Percentiles rank a stretch among this genome's conserved stretches.
Evolutionary conservation across 2,113 vertebrate species (phyloP).

Genomic region (Burhinus bistriatus): DNA sequence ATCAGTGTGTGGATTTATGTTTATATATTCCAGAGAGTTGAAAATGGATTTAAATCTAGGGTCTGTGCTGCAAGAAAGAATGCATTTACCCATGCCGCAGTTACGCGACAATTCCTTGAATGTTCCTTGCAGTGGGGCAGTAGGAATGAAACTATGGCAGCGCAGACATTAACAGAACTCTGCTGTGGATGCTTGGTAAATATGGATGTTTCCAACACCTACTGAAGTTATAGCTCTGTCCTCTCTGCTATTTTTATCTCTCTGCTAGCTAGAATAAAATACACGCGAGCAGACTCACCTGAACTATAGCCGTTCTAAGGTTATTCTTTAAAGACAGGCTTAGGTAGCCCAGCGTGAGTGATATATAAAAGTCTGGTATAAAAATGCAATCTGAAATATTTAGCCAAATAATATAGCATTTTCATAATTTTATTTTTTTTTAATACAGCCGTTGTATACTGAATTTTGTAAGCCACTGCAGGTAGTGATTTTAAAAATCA

Average conservation of each 20-base stretch:
- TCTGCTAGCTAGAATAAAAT: not conserved
- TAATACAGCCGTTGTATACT: not conserved
- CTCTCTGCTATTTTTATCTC: not conserved
- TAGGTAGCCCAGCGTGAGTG: not conserved
- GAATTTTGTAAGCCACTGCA: not conserved
- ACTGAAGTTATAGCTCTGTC: not conserved
- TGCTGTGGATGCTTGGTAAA: not conserved
- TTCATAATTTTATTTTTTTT: not conserved
- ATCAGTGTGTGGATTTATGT: not conserved
- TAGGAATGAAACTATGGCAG: not conserved
- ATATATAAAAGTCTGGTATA: not conserved
- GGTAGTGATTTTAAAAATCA: constrained; percentile 2
- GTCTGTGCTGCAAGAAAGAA: not conserved
- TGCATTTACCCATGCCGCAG: not conserved
- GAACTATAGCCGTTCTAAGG: not conserved
- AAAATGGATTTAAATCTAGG: not conserved
- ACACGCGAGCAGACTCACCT: not conserved
- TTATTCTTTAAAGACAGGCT: not conserved
- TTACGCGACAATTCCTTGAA: not conserved
- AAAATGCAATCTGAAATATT: not conserved
- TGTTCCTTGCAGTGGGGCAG: not conserved
- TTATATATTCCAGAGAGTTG: not conserved
- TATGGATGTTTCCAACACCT: not conserved
- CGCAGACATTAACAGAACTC: not conserved
- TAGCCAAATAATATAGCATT: not conserved